Evolutionary conservation across 2,113 vertebrate genomes (phyloP).

Genomic region (Malurus cyaneus): DNA sequence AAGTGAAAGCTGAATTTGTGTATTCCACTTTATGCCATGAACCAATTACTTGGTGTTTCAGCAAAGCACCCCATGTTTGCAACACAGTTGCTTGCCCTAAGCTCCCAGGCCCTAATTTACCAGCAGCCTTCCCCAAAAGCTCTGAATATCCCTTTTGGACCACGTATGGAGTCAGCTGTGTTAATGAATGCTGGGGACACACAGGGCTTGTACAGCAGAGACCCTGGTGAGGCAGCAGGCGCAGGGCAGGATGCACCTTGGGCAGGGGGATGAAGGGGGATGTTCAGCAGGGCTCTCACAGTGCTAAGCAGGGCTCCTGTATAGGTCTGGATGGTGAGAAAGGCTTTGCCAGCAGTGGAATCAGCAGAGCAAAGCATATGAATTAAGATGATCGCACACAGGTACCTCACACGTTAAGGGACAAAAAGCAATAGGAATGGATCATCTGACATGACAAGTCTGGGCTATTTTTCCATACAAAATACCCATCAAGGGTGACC

Average conservation of each 20-base stretch:
- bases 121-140: not conserved
- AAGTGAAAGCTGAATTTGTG: not conserved
- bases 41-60: not conserved
- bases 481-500: not conserved
- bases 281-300: rapidly evolving
- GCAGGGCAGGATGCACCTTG: not conserved
- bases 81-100: not conserved
- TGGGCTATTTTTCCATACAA: not conserved
- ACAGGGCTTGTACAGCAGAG: rapidly evolving
- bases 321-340: not conserved
- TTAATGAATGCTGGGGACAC: not conserved
- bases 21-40: not conserved
- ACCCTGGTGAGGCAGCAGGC: not conserved
- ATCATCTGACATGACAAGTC: not conserved
- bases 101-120: rapidly evolving
- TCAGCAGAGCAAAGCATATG: not conserved
- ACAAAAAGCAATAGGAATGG: not conserved
- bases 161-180: rapidly evolving
- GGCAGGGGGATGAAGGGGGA: not conserved
- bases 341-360: not conserved
- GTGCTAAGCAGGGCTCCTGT: not conserved
- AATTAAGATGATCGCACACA: not conserved
- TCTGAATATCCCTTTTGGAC: not conserved
- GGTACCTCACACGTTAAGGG: not conserved
- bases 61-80: not conserved